phyloP scores from a whole-genome alignment of 1,140 invertebrate genomes.

The Neuroterus valhalla region DNA sequence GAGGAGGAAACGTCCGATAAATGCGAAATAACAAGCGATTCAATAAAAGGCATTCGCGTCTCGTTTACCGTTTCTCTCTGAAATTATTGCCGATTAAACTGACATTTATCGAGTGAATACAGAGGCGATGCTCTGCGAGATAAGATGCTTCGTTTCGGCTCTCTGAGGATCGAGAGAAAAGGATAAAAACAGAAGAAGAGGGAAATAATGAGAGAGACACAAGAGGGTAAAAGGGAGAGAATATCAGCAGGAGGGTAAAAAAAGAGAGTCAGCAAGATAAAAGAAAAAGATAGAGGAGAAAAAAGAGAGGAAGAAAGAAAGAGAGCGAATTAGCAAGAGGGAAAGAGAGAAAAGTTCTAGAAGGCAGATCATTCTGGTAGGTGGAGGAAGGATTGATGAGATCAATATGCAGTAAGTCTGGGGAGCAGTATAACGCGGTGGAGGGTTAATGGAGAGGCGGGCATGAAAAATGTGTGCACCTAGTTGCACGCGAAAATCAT shows the following conservation, averaged over 20 bases:
- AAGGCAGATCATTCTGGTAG: constrained; percentile 44
- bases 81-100: constrained; percentile 29
- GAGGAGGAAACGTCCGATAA: constrained; percentile 25
- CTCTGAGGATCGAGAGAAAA: constrained; percentile 34
- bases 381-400: constrained; percentile 66
- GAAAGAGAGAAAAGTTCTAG: constrained; percentile 50
- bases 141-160: constrained; percentile 20
- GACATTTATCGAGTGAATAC: constrained; percentile 31
- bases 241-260: not conserved
- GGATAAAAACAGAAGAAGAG: constrained; percentile 35
- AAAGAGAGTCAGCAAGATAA: not conserved
- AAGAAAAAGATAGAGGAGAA: not conserved
- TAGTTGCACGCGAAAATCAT: constrained; percentile 57
- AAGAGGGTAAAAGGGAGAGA: constrained; percentile 10
- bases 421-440: constrained; percentile 62
- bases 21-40: constrained; percentile 29
- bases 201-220: constrained; percentile 7
- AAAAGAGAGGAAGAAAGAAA: constrained; percentile 36
- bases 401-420: constrained; percentile 75
- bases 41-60: constrained; percentile 30
- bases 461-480: constrained; percentile 59
- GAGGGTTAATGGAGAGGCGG: constrained; percentile 70
- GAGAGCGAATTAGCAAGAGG: constrained; percentile 50
- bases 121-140: constrained; percentile 25
- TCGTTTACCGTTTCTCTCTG: constrained; percentile 26